Base-by-base conservation (phyloP, 1,140 invertebrate species). In the Leptonema lineaticorne region DNA sequence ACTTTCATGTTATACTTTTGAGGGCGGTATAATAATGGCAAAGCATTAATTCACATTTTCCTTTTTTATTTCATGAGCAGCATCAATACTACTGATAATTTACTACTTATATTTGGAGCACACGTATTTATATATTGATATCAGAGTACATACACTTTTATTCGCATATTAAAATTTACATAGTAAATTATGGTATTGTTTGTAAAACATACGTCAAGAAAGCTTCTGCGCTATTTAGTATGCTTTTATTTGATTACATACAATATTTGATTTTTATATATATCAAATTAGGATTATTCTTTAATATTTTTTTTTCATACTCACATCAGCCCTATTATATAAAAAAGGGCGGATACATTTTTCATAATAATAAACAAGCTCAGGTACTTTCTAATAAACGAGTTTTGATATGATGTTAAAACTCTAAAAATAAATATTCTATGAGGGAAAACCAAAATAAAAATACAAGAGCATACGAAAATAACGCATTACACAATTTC, bases 301-400 rank as follows among this genome's bases (percentile, higher is more conserved):
- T 48, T 53, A 11, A 41, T 33, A 6, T 33, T 33, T 33, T 33
- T 33, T 6, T 41, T 4, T 41, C 16, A 41, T n/a, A n/a, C 16
- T 41, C 11, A 41, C 2, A 41, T 41, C 16, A 41, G 11, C 2
- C 37, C 2, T 41, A 1, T 41, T 11, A 9, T 9, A 53, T 20
- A 20, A 14, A 41, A 41, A 11, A 26, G 20, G 50, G 50, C 50
- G 22, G 20, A 53, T 24, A 24, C 7, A 53, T 41, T 26, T 20
- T 53, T 22, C 16, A 46, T 50, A 26, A 53, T 59, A 29, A 58
- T 59, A 29, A 58, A 70, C 59, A 70, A 70, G 58, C 64, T 70
- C 69, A 70, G 69, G 69, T 70, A 70, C 69, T 64, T 59, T 70
- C 69, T 70, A 70, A 70, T 63, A 57, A 45, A 70, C 63, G 33